A percentile compares a stretch with the other conserved stretches of the same genome.
Conservation (phyloP, 2,797 vertebrate genomes). For the Crax fasciolata region DNA sequence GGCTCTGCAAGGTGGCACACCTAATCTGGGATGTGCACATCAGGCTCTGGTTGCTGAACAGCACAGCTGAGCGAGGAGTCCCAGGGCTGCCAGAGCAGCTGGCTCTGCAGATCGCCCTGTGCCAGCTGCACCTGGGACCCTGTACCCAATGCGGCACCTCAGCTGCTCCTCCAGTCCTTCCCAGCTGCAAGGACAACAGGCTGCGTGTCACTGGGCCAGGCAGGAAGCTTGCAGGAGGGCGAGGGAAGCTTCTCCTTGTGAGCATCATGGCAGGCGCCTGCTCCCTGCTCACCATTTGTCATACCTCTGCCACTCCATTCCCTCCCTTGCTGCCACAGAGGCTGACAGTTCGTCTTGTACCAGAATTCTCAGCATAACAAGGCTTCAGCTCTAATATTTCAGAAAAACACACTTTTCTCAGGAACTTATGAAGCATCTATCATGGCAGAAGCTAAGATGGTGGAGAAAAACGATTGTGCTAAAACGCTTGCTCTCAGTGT, state of each 20-base stretch:
- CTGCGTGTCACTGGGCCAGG: not conserved
- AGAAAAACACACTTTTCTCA: not conserved
- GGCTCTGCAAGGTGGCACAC: not conserved
- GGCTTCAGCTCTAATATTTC: not conserved
- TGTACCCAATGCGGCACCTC: not conserved
- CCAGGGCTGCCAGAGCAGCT: rapidly evolving
- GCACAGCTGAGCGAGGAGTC: not conserved
- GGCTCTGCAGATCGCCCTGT: rapidly evolving
- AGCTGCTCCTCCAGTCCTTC: not conserved
- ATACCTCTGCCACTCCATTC: not conserved
- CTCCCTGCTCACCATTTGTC: not conserved
- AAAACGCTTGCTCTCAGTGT: not conserved
- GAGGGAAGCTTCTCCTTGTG: not conserved
- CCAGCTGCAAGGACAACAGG: rapidly evolving
- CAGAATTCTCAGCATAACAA: not conserved
- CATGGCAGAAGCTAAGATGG: not conserved
- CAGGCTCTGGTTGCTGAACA: not conserved
- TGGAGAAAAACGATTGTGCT: not conserved
- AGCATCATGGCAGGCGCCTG: rapidly evolving
- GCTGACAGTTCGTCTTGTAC: not conserved
- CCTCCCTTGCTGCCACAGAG: rapidly evolving
- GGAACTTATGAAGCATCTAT: not conserved
- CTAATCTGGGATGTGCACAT: not conserved
- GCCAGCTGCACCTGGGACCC: too few relatives aligned
- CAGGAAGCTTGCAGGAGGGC: not conserved